These are phyloP conservation scores for Drosophila ohnishii DNA, from an alignment of 1,140 invertebrate genomes.

Conservation along the genomic window DNA sequence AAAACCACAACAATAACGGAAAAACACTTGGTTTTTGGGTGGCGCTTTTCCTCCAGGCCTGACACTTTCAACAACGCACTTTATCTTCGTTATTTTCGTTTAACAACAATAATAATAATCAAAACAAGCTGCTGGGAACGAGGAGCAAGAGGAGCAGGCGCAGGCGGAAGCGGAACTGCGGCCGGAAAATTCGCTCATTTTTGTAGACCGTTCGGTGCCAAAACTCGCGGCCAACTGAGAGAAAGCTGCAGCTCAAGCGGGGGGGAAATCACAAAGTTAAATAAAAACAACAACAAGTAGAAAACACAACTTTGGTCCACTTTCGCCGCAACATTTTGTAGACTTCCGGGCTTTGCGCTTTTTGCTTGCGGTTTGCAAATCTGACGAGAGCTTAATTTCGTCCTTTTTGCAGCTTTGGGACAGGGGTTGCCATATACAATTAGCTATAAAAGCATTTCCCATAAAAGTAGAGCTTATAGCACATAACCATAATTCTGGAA, in stretches of 20 bases:
- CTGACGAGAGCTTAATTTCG: background rate
- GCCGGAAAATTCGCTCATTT: conserved; percentile 37
- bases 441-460: background rate
- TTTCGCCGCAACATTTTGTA: background rate
- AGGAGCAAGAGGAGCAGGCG: conserved; percentile 11
- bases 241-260: conserved; percentile 12
- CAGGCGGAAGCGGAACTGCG: conserved; percentile 22
- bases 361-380: background rate
- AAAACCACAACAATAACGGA: background rate
- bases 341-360: background rate
- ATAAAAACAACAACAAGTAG: conserved; percentile 1
- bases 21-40: background rate
- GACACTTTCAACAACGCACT: background rate
- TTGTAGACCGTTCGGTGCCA: conserved; percentile 50
- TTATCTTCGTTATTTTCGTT: background rate
- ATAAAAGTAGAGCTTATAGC: background rate
- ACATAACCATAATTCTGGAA: background rate
- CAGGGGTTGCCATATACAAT: background rate
- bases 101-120: conserved; percentile 21
- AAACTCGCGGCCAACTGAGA: conserved; percentile 64
- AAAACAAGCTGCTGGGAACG: conserved; percentile 22
- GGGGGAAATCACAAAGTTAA: background rate
- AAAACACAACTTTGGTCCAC: conserved; percentile 49
- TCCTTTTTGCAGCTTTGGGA: conserved; percentile 8
- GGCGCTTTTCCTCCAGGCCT: background rate